Evolutionary conservation across 1,140 invertebrate species (phyloP).

Genomic region (Battus philenor): DNA sequence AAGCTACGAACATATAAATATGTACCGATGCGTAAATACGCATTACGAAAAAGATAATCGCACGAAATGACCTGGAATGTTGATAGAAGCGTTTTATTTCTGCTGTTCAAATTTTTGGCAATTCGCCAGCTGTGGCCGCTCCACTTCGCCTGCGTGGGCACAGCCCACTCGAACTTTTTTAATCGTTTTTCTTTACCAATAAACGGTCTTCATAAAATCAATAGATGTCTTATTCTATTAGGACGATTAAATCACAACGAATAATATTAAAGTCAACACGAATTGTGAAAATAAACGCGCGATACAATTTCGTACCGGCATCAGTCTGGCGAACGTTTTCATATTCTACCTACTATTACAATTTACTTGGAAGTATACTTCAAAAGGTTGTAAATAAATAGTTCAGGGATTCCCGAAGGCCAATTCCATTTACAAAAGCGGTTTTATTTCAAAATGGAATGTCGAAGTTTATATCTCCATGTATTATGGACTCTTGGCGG

Average conservation of each 20-base stretch:
- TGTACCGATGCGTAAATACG: background rate
- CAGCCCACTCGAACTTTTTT: slow-evolving; percentile 44
- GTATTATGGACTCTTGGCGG: slow-evolving; percentile 22
- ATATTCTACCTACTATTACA: no score
- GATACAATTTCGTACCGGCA: no score
- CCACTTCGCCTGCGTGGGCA: slow-evolving; percentile 44
- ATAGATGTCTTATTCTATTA: slow-evolving; percentile 11
- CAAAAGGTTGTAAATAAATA: no score
- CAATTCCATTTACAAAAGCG: slow-evolving; percentile 38
- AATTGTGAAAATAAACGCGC: slow-evolving; percentile 1
- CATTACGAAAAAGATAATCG: slow-evolving; percentile 53
- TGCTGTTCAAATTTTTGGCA: slow-evolving; percentile 51
- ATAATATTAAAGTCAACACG: no score
- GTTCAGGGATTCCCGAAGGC: slow-evolving; percentile 17
- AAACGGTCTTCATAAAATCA: slow-evolving; percentile 12
- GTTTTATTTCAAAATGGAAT: slow-evolving; percentile 35
- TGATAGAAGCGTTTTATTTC: slow-evolving; percentile 66
- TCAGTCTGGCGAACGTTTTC: no score
- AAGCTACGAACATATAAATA: background rate
- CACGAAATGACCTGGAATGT: slow-evolving; percentile 64
- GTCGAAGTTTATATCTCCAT: slow-evolving; percentile 35
- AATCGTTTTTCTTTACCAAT: slow-evolving; percentile 22
- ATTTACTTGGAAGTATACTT: no score
- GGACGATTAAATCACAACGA: slow-evolving; percentile 10
- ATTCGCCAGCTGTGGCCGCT: slow-evolving; percentile 46